Percentiles rank a stretch among this genome's conserved stretches.
Evolutionary conservation across 2,888 invertebrate genomes (phyloP).

Genomic region (Acanthacorydalis orientalis): DNA sequence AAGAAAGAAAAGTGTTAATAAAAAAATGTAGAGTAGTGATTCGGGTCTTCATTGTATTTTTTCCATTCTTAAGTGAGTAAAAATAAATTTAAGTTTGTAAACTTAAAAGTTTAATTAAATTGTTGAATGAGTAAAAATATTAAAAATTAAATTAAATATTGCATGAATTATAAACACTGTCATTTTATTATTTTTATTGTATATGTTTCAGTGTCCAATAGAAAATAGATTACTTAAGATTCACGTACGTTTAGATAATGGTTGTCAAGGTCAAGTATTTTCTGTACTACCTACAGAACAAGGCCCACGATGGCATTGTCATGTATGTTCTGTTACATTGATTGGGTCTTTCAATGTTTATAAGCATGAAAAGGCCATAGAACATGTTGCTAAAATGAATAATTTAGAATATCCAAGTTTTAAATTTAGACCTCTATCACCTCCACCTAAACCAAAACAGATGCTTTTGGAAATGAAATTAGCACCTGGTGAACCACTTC

Average conservation of each 20-base stretch:
- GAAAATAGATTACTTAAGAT: constrained; percentile 3
- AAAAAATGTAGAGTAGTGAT: too few relatives aligned
- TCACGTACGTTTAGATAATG: constrained; percentile 15
- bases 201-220: constrained; percentile 2
- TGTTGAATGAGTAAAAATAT: too few relatives aligned
- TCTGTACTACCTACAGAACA: constrained; percentile 10
- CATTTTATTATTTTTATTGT: too few relatives aligned
- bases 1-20: too few relatives aligned
- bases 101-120: too few relatives aligned
- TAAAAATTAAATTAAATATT: too few relatives aligned
- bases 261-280: constrained; percentile 16
- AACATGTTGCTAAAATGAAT: constrained; percentile 25
- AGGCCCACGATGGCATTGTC: constrained; percentile 17
- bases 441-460: constrained; percentile 11
- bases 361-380: constrained; percentile 23
- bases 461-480: constrained; percentile 17
- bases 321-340: constrained; percentile 24
- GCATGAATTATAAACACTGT: too few relatives aligned
- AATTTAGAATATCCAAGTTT: constrained; percentile 22
- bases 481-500: constrained; percentile 49
- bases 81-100: too few relatives aligned
- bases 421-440: constrained; percentile 12
- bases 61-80: too few relatives aligned
- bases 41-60: too few relatives aligned
- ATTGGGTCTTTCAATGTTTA: constrained; percentile 23